These are phyloP conservation scores for Ectropis crepuscularia DNA, from an alignment of 2,888 invertebrate genomes.

Conservation along the genomic window DNA sequence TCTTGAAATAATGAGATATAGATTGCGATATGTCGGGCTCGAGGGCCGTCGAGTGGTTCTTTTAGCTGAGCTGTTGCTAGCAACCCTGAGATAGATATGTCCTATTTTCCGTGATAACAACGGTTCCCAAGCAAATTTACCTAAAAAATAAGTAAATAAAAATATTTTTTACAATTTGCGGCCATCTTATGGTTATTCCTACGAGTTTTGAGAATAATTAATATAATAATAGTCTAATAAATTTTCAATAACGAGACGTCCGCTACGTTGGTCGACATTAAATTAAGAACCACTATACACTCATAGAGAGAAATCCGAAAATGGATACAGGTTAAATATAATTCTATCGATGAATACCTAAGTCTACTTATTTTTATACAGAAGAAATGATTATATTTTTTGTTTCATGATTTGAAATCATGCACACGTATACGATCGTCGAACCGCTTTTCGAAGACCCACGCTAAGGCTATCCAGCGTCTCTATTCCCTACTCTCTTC, in stretches of 20 bases:
- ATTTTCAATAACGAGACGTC: constrained; percentile 83
- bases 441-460: constrained; percentile 80
- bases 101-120: constrained; percentile 60
- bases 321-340: constrained; percentile 83
- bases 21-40: constrained; percentile 75
- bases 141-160: constrained; percentile 82
- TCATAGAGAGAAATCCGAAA: constrained; percentile 85
- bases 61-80: constrained; percentile 36
- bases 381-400: constrained; percentile 75
- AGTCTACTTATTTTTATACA: constrained; percentile 79
- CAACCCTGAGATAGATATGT: constrained; percentile 79
- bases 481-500: constrained; percentile 55
- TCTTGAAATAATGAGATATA: constrained; percentile 58
- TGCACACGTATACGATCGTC: constrained; percentile 83
- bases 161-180: constrained; percentile 80
- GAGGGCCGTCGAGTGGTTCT: constrained; percentile 54
- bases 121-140: constrained; percentile 73
- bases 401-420: constrained; percentile 81
- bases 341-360: constrained; percentile 82
- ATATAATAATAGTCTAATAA: constrained; percentile 80
- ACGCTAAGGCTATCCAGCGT: constrained; percentile 64
- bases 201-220: constrained; percentile 74
- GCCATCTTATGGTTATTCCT: constrained; percentile 83
- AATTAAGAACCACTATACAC: constrained; percentile 83
- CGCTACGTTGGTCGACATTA: constrained; percentile 84